Conservation (phyloP, 1,140 invertebrate genomes). For the Ganaspis sp. region DNA sequence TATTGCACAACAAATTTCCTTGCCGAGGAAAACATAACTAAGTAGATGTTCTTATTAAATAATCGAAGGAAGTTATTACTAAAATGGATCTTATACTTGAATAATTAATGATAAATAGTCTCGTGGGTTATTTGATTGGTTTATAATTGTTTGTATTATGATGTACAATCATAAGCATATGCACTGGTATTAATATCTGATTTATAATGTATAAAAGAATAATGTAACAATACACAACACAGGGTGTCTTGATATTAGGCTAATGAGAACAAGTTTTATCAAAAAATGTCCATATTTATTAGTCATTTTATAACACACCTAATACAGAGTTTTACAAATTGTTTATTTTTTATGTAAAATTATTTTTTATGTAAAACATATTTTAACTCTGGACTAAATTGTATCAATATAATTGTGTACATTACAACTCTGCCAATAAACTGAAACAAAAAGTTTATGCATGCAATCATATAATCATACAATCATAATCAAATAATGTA, state of each 20-base stretch:
- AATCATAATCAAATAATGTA: neutral
- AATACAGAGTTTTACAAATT: too few relatives aligned
- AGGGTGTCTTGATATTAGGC: too few relatives aligned
- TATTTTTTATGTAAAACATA: too few relatives aligned
- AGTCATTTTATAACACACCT: too few relatives aligned
- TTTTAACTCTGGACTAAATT: neutral
- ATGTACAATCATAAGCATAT: neutral
- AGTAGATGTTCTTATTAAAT: neutral
- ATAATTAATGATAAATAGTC: neutral
- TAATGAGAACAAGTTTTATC: too few relatives aligned
- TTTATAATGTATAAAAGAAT: too few relatives aligned
- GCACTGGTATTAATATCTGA: neutral
- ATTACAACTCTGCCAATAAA: neutral
- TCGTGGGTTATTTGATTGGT: neutral
- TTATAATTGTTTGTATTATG: neutral
- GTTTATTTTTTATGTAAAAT: too few relatives aligned
- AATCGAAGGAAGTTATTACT: neutral
- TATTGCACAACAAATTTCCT: too few relatives aligned
- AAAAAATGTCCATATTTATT: too few relatives aligned
- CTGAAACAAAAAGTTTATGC: constrained; percentile 3
- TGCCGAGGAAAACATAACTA: neutral
- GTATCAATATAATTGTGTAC: neutral
- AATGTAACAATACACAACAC: too few relatives aligned
- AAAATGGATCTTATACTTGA: neutral
- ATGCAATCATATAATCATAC: neutral